A percentile compares a stretch with the other conserved stretches of the same genome.
Evolutionary conservation across 2,113 vertebrate genomes (phyloP).

Genomic region (Pagrus major): DNA sequence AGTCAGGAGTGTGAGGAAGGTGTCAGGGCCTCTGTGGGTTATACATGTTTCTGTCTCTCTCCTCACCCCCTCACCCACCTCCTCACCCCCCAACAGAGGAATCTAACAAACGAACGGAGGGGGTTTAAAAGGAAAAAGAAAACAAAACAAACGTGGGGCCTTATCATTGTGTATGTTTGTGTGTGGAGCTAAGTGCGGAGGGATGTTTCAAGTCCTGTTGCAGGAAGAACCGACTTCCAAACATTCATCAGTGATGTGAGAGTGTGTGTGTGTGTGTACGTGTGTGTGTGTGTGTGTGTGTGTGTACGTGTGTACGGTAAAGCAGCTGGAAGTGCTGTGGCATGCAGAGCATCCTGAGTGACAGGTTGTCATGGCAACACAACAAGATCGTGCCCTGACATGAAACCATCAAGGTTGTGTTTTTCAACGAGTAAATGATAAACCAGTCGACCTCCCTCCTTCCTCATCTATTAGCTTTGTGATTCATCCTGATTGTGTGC

Average conservation of each 20-base stretch:
- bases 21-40: constrained; percentile 2
- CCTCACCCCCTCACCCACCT: not conserved
- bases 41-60: not conserved
- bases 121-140: constrained; percentile 24
- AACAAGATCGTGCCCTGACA: constrained; percentile 51
- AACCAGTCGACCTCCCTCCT: constrained; percentile 13
- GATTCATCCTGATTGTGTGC: constrained; percentile 56
- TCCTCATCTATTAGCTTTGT: constrained; percentile 38
- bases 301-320: not conserved
- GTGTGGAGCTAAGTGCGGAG: constrained; percentile 27
- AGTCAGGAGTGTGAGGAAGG: not conserved
- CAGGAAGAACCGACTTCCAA: constrained; percentile 70
- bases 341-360: constrained; percentile 62
- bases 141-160: constrained; percentile 19
- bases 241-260: constrained; percentile 67
- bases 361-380: constrained; percentile 68
- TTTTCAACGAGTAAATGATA: constrained; percentile 58
- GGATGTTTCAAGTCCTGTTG: constrained; percentile 68
- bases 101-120: constrained; percentile 7
- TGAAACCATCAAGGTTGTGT: constrained; percentile 54
- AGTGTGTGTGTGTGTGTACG: constrained; percentile 23
- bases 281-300: constrained; percentile 18
- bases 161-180: constrained; percentile 56
- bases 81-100: not conserved
- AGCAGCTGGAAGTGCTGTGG: constrained; percentile 33